phyloP scores from a whole-genome alignment of 2,888 invertebrate species.

The Venusia cambrica region DNA sequence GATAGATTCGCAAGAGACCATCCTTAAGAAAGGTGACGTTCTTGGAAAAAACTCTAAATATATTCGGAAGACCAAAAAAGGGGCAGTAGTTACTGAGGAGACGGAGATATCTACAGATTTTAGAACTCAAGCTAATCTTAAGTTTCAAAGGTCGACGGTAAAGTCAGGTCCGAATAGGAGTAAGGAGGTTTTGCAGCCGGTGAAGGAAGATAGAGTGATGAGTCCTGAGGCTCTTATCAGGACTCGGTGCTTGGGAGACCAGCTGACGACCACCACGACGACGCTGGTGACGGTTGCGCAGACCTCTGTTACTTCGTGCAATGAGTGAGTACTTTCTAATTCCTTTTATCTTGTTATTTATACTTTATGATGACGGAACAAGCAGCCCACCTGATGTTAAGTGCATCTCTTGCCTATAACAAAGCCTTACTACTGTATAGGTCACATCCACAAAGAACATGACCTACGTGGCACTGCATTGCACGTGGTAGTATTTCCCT shows the following conservation, averaged over 20 bases:
- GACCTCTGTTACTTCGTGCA: slow-evolving; percentile 69
- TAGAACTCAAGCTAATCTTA: slow-evolving; percentile 61
- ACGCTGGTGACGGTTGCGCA: slow-evolving; percentile 72
- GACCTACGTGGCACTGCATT: too few relatives aligned
- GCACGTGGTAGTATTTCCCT: too few relatives aligned
- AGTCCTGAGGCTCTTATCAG: slow-evolving; percentile 53
- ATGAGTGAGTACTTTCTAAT: slow-evolving; percentile 67
- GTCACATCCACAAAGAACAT: too few relatives aligned
- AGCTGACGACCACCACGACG: slow-evolving; percentile 65
- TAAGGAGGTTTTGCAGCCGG: slow-evolving; percentile 61
- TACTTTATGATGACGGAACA: too few relatives aligned
- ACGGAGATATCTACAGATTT: slow-evolving; percentile 70
- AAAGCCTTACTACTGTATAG: too few relatives aligned
- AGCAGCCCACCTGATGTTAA: too few relatives aligned
- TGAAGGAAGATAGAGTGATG: slow-evolving; percentile 61
- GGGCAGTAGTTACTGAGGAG: slow-evolving; percentile 69
- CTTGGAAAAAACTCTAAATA: slow-evolving; percentile 67
- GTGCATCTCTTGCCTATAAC: too few relatives aligned
- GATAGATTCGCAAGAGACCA: slow-evolving; percentile 63
- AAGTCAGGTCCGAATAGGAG: slow-evolving; percentile 63
- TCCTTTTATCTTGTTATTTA: background rate
- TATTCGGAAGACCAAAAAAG: slow-evolving; percentile 64
- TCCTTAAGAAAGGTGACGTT: slow-evolving; percentile 61
- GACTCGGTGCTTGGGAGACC: slow-evolving; percentile 66
- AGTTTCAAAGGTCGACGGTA: slow-evolving; percentile 66